Conservation (phyloP, 2,113 vertebrate species). For the Tachysurus fulvidraco region DNA sequence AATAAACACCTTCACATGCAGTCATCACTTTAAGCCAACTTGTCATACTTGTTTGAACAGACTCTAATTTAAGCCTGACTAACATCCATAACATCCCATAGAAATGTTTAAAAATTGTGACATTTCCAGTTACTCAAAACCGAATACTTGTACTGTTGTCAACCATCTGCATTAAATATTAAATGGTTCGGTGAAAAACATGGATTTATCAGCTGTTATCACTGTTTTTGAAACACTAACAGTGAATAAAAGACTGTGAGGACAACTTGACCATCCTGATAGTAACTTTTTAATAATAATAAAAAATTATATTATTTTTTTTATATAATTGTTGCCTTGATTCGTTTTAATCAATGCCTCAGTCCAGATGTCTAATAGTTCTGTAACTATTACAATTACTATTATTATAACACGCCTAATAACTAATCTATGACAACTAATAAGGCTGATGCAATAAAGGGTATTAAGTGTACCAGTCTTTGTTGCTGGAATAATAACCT, state of each 20-base stretch:
- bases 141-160: background rate
- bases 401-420: background rate
- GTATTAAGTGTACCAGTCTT: background rate
- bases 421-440: background rate
- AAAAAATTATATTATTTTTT: background rate
- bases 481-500: background rate
- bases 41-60: conserved; percentile 4
- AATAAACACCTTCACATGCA: background rate
- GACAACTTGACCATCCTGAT: too few species aligned
- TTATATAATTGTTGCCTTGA: background rate
- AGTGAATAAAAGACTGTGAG: background rate
- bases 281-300: background rate
- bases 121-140: background rate
- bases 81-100: background rate
- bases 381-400: too few species aligned
- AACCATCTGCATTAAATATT: background rate
- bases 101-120: background rate
- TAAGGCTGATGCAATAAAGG: background rate
- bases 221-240: background rate
- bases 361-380: background rate
- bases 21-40: background rate
- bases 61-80: background rate
- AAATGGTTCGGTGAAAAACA: background rate
- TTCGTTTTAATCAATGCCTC: background rate
- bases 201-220: background rate